These are phyloP conservation scores for Leptinotarsa juncta DNA, from an alignment of 2,888 invertebrate species.

Conservation along the genomic window DNA sequence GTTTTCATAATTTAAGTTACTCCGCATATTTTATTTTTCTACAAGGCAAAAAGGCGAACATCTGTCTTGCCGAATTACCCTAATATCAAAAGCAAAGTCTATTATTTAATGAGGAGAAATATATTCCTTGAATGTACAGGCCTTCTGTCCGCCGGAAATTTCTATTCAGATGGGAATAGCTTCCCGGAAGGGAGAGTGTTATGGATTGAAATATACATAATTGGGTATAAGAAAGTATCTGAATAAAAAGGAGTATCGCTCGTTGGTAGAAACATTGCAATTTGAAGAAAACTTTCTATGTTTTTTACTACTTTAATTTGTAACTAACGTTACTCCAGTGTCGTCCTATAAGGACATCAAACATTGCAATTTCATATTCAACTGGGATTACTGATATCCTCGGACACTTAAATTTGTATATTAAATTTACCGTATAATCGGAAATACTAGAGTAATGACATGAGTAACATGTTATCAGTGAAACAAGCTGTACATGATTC, in stretches of 20 bases:
- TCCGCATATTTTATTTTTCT: not conserved
- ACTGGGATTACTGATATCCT: no score
- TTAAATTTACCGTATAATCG: no score
- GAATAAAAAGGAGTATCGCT: not conserved
- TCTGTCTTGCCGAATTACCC: not conserved
- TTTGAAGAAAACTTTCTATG: no score
- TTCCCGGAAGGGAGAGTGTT: not conserved
- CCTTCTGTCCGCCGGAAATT: not conserved
- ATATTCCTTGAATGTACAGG: constrained; percentile 3
- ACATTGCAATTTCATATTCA: no score
- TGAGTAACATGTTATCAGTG: no score
- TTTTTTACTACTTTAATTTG: no score
- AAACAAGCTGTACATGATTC: no score
- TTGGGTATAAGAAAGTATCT: not conserved
- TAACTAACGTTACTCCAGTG: no score
- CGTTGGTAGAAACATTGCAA: no score
- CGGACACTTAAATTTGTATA: no score
- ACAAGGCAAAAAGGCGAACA: not conserved
- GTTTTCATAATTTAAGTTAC: not conserved
- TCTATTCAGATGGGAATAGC: constrained; percentile 1
- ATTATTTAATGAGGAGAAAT: constrained; percentile 10
- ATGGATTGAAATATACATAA: not conserved
- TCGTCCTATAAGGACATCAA: no score
- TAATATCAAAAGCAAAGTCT: constrained; percentile 4
- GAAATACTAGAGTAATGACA: no score